Conservation (phyloP, 2,888 invertebrate species). For the Eutolmus rufibarbis region DNA sequence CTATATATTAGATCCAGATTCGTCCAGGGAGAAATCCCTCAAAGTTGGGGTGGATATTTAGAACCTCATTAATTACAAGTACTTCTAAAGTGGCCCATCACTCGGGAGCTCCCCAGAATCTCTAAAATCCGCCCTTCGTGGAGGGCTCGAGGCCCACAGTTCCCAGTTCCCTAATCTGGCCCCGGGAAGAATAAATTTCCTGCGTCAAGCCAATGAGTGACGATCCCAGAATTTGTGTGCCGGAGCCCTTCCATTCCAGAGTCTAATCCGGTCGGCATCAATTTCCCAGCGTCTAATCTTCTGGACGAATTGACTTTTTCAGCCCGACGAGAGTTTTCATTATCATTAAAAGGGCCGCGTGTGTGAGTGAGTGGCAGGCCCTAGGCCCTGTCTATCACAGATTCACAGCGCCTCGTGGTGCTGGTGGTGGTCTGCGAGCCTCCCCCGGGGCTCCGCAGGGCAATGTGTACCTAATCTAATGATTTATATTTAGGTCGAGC, state of each 20-base stretch:
- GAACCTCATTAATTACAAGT: neutral
- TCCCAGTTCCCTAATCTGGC: neutral
- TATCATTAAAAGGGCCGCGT: neutral
- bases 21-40: neutral
- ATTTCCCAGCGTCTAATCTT: slow-evolving; percentile 33
- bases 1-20: neutral
- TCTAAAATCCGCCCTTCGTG: neutral
- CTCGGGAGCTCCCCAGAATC: neutral
- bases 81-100: neutral
- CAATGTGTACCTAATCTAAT: slow-evolving; percentile 60
- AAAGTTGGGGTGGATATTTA: neutral
- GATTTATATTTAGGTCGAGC: slow-evolving; percentile 64
- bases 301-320: slow-evolving; percentile 20
- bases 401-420: neutral
- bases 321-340: slow-evolving; percentile 8
- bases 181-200: neutral
- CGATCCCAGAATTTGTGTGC: neutral
- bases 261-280: slow-evolving; percentile 15
- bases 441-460: slow-evolving; percentile 31
- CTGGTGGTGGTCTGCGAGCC: neutral
- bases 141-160: neutral
- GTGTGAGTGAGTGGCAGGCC: neutral
- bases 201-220: neutral
- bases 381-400: neutral
- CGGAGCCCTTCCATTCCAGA: neutral